These are phyloP conservation scores for Pterois miles DNA, from an alignment of 2,797 vertebrate species.

Conservation along the genomic window DNA sequence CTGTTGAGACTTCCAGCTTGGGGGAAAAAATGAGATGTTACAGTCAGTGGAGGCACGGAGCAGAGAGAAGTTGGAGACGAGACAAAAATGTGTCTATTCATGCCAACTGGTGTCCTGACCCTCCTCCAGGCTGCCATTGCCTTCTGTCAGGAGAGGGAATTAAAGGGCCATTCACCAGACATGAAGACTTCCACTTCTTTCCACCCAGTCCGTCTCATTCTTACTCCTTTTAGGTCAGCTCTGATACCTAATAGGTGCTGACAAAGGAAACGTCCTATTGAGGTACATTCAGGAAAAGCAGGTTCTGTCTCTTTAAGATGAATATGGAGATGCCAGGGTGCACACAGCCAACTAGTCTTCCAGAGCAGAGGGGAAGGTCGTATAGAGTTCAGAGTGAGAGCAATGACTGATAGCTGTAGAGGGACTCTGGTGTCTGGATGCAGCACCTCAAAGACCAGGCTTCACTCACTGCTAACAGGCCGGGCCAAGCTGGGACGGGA, in stretches of 20 bases:
- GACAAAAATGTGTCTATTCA: slow-evolving; percentile 83
- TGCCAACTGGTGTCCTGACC: slow-evolving; percentile 83
- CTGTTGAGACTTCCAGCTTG: slow-evolving; percentile 78
- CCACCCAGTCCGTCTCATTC: slow-evolving; percentile 22
- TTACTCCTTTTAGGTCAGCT: slow-evolving; percentile 33
- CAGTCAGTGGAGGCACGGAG: slow-evolving; percentile 72
- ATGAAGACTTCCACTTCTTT: slow-evolving; percentile 61
- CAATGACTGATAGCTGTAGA: slow-evolving; percentile 87
- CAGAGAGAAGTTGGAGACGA: slow-evolving; percentile 79
- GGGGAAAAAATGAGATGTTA: slow-evolving; percentile 76
- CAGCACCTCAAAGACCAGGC: slow-evolving; percentile 78
- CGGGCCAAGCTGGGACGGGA: slow-evolving; percentile 47
- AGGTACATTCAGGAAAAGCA: slow-evolving; percentile 15
- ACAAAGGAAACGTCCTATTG: slow-evolving; percentile 24
- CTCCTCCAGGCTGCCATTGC: slow-evolving; percentile 80
- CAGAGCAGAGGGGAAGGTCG: slow-evolving; percentile 86
- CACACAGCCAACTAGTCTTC: slow-evolving; percentile 77
- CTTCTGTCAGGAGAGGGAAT: slow-evolving; percentile 79
- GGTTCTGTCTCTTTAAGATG: slow-evolving; percentile 76
- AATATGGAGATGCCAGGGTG: slow-evolving; percentile 79
- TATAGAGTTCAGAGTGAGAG: slow-evolving; percentile 87
- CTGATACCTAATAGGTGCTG: slow-evolving; percentile 19
- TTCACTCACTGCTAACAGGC: slow-evolving; percentile 40
- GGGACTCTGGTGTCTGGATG: slow-evolving; percentile 81
- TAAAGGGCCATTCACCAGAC: slow-evolving; percentile 78